Evolutionary conservation across 2,113 vertebrate species (phyloP).

Genomic region (Limanda limanda): DNA sequence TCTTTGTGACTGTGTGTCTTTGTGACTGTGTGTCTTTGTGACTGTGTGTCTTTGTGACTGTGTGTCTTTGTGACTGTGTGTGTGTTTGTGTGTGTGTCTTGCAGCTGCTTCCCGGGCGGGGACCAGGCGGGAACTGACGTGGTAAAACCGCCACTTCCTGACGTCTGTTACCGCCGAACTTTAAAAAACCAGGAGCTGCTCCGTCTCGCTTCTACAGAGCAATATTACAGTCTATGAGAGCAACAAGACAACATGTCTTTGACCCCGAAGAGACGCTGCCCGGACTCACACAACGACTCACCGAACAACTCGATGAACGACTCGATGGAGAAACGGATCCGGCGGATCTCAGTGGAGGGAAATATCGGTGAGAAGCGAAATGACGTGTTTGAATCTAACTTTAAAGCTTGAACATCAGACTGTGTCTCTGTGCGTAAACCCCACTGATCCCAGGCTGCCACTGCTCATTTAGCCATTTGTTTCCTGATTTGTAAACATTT

Average conservation of each 20-base stretch:
- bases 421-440: not conserved
- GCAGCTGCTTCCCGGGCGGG: not conserved
- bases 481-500: not conserved
- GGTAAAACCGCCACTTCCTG: constrained; percentile 2
- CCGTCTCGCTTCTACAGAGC: not conserved
- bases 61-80: too few species aligned
- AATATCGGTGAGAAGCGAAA: constrained; percentile 88
- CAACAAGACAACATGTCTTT: constrained; percentile 57
- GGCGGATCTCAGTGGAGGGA: constrained; percentile 90
- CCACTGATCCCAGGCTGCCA: not conserved
- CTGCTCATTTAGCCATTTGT: not conserved
- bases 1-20: too few species aligned
- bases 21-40: too few species aligned
- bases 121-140: not conserved
- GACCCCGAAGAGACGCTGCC: constrained; percentile 70
- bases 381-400: too few species aligned
- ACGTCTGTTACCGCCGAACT: constrained; percentile 10
- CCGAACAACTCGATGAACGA: constrained; percentile 59
- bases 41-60: too few species aligned
- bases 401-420: not conserved
- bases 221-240: too few species aligned
- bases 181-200: not conserved
- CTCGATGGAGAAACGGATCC: constrained; percentile 78
- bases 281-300: constrained; percentile 33
- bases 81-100: not conserved